Evolutionary conservation across 64 coral and sea anemone species (phyloP), one percentile per base, ranked within the genome.

Genomic region (Cladopsammia gracilis): DNA sequence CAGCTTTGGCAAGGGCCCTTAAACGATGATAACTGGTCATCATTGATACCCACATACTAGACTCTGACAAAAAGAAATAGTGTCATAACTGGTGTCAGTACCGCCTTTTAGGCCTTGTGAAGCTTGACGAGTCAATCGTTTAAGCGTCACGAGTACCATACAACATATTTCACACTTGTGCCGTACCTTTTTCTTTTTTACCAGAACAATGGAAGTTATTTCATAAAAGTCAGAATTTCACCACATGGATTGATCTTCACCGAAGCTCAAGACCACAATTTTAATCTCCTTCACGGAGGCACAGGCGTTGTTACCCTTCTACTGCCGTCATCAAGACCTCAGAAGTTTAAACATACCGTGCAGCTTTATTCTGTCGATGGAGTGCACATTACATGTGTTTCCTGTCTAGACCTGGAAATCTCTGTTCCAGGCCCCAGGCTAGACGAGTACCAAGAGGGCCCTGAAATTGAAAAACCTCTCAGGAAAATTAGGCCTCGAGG

Each of bases 391-490:
- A 14, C 1, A 13, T 45, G 8, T 46, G 78, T 82, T 0, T 61
- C 57, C 11, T 62, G 5, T 48, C 4, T 82, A 20, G 23, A 64
- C 5, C 14, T 45, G 58, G 7, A 9, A 10, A 47, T 82, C 3
- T 19, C 34, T 6, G 57, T 82, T 64, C 78, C 59, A 20, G 78
- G 78, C 14, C 78, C 58, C 15, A 7, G 16, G 34, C 78, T 82
- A 4, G 58, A 82, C 0, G 26, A 82, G 15, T 82, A 62, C 58
- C 78, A 62, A 25, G 78, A 82, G 3, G 78, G 78, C 42, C 57
- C 78, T 62, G 78, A 14, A 62, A 82, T 82, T 82, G 78, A 82
- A 62, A 16, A 89, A 5, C 86, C 58, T 34, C 24, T 89, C 18
- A 76, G 20, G 57, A 59, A 75, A 13, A 50, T 75, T 11, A 73